Evolutionary conservation across 2,888 invertebrate genomes (phyloP).

Genomic region (Tipula helvola): DNA sequence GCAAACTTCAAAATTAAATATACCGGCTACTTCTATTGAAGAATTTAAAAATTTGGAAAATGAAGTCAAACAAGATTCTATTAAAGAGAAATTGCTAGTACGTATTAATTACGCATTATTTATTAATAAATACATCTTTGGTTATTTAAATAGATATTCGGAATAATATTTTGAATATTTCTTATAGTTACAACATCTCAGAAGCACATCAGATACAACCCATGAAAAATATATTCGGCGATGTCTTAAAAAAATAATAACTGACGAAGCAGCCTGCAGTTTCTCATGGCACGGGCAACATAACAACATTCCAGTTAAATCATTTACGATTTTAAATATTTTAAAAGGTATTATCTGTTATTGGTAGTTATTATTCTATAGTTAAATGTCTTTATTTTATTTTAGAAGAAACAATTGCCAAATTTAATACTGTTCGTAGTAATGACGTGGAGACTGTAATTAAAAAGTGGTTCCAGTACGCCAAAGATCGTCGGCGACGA

Average conservation of each 20-base stretch:
- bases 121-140: too few relatives aligned
- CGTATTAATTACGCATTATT: background rate
- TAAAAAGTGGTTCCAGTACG: background rate
- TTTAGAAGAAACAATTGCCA: background rate
- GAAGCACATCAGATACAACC: background rate
- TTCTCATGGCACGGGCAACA: conserved; percentile 14
- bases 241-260: conserved; percentile 11
- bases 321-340: conserved; percentile 12
- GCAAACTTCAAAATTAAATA: background rate
- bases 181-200: background rate
- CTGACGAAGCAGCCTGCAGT: conserved; percentile 13
- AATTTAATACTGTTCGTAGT: background rate
- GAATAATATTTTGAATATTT: background rate
- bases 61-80: background rate
- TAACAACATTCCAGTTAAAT: conserved; percentile 9
- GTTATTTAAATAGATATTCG: background rate
- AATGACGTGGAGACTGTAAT: background rate
- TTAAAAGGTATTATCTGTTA: conserved; percentile 11
- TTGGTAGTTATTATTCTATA: too few relatives aligned
- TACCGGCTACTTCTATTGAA: background rate
- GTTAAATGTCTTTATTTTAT: background rate
- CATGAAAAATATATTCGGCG: background rate
- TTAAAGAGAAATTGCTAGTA: background rate
- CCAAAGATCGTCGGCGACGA: background rate
- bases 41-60: background rate